Percentiles rank a stretch among this genome's conserved stretches.
These are phyloP conservation scores for Tanytarsus gracilentus DNA, from an alignment of 2,888 invertebrate genomes.

Conservation along the genomic window DNA sequence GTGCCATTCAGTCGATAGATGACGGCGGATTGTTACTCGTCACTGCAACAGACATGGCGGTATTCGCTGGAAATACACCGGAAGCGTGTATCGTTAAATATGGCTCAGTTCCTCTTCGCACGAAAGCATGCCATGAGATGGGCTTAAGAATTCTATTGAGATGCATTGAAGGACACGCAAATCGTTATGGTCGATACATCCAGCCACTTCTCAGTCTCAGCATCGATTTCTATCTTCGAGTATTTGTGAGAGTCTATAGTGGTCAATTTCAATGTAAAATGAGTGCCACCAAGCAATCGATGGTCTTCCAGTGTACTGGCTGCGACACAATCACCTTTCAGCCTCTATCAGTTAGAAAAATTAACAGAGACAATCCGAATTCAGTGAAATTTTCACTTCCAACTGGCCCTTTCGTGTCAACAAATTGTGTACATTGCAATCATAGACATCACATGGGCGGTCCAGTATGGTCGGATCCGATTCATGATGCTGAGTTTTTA, in stretches of 20 bases:
- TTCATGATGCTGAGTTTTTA: conserved; percentile 76
- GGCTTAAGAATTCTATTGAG: conserved; percentile 88
- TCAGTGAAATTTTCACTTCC: conserved; percentile 58
- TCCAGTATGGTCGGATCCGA: conserved; percentile 84
- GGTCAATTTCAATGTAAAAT: conserved; percentile 79
- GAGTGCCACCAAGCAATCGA: conserved; percentile 73
- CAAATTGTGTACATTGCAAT: conserved; percentile 65
- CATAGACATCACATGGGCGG: conserved; percentile 75
- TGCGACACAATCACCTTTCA: conserved; percentile 75
- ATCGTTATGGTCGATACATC: conserved; percentile 86
- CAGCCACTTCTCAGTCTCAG: conserved; percentile 84
- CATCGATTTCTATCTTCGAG: conserved; percentile 91
- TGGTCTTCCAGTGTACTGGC: conserved; percentile 83
- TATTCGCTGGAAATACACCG: conserved; percentile 88
- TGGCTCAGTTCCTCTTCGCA: conserved; percentile 77
- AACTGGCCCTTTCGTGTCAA: conserved; percentile 56
- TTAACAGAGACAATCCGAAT: conserved; percentile 49
- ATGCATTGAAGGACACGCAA: conserved; percentile 84
- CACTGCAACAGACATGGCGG: conserved; percentile 96
- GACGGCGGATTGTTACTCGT: conserved; percentile 83
- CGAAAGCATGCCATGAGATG: conserved; percentile 91
- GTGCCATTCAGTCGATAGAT: conserved; percentile 70
- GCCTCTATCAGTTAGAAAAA: conserved; percentile 59
- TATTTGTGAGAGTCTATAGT: conserved; percentile 77
- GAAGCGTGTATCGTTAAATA: conserved; percentile 91